These are phyloP conservation scores for Tryphoninae sp. DNA, from an alignment of 2,888 invertebrate genomes.

Conservation along the genomic window DNA sequence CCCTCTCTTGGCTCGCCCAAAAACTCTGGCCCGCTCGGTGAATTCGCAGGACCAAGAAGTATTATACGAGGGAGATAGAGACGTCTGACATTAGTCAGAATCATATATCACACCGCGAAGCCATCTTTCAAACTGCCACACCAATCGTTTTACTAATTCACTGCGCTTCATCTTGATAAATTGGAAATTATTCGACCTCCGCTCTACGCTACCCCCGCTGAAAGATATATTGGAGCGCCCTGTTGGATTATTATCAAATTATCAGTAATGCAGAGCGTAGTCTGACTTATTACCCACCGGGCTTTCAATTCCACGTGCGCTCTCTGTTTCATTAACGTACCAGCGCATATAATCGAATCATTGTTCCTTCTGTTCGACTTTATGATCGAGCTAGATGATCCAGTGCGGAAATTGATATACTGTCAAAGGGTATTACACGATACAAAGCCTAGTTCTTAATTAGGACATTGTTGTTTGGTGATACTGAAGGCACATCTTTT, in stretches of 20 bases:
- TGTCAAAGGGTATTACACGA: not conserved
- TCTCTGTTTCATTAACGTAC: not conserved
- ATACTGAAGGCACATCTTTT: not conserved
- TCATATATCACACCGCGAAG: conserved; percentile 12
- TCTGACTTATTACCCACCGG: conserved; percentile 5
- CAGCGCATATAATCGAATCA: conserved; percentile 4
- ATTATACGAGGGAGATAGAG: conserved; percentile 24
- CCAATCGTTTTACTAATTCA: conserved; percentile 24
- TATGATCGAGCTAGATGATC: conserved; percentile 4
- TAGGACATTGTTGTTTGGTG: not conserved
- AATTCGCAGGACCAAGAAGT: conserved; percentile 37
- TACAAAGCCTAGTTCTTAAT: not conserved
- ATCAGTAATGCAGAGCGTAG: conserved; percentile 3
- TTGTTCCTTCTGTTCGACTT: conserved; percentile 11
- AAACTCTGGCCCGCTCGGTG: conserved; percentile 24
- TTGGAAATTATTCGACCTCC: conserved; percentile 15
- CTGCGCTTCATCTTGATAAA: conserved; percentile 10
- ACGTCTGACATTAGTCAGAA: conserved; percentile 28
- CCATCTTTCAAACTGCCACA: conserved; percentile 32
- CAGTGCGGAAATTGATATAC: not conserved
- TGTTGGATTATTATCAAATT: conserved; percentile 28
- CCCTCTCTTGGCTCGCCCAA: conserved; percentile 27
- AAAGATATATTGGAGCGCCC: not conserved
- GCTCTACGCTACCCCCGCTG: not conserved
- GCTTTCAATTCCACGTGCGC: not conserved